Evolutionary conservation across 2,888 invertebrate species (phyloP), one percentile per base, ranked within the genome.

Genomic region (Eudasyphora cyanicolor): DNA sequence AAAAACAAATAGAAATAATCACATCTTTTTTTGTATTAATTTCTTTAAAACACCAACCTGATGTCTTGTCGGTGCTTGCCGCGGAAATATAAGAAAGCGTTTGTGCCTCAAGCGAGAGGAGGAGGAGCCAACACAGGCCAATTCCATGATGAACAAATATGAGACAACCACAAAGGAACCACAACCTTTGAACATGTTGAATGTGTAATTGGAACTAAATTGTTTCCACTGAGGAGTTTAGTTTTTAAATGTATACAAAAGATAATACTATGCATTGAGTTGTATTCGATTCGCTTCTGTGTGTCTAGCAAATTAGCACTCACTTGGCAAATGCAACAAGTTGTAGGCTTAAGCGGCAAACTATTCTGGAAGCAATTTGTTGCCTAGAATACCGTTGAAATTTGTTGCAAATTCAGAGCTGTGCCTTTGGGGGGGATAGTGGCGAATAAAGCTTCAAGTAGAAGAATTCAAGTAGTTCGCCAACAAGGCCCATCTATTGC

Each of bases 41-140:
- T 17, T n/a, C 24, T 42, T 3, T 62, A 24, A 27, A 21, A 21
- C 0, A 51, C 80, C 67, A 81, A 90, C 91, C 87, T 90, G 90
- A 87, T 90, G 86, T 51, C 90, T 86, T 1, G 91, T 89, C 0
- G 91, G 91, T 17, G 90, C 86, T 75, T 89, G 90, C 0, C 89
- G 85, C 0, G 91, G 91, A 85, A 89, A 91, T 74, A 91, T 80
- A 17, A 91, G 83, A 81, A 87, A 91, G 0, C 91, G 87, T 74
- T 88, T 90, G 4, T 82, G 82, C 54, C 85, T 54, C 14, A 77
- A 73, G 45, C 78, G 64, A 14, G 54, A 54, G 1, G 51, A 45
- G 45, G 42, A 19, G n/a, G n/a, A n/a, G n/a, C n/a, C n/a, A n/a
- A n/a, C n/a, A 24, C 35, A 54, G 32, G 32, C 19, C n/a, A 67